Base-by-base conservation (phyloP, 2,888 invertebrate species). In the Metellina segmentata region DNA sequence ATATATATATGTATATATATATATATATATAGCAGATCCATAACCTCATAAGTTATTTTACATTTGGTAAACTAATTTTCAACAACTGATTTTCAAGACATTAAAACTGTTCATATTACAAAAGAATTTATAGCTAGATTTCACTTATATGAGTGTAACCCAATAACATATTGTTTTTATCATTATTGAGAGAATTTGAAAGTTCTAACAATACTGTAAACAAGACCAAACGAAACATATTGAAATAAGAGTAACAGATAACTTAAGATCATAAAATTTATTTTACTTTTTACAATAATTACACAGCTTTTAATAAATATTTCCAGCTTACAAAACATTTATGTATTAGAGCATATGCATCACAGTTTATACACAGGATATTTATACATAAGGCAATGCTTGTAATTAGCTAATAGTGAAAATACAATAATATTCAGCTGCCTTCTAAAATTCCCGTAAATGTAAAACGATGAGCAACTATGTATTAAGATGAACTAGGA, bases 301-400 rank as follows among this genome's bases (percentile, higher is more conserved):
- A 90, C 85, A 90, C 49, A 89, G 82, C 81, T 90, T 85, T 81
- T 69, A 85, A 85, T 85, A 90, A 90, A 85, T 85, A 79, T 85
- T 85, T 90, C 78, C 90, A 90, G 85, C 90, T 74, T 90, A 90
- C 74, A 90, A 90, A 90, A 90, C 90, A 81, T 81, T 90, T 81
- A 90, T 85, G 78, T 85, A 85, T 85, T 75, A 74, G 85, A 85
- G 90, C 90, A 85, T 85, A 85, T 85, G 90, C 90, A 90, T 90
- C 90, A 90, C 90, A 90, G 90, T 81, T 81, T 51, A 85, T 72
- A 85, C 52, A 85, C 79, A 90, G 53, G 20, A 19, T 79, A 71
- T 70, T 77, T 74, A 81, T 74, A 72, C 74, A 71, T 69, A 81
- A 85, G 79, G 90, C 90, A 90, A 81, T 90, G 81, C 90, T 90